Evolutionary conservation across 2,797 vertebrate genomes (phyloP), one percentile per base, ranked within the genome.

Genomic region (Stomatorhinus walkeri): DNA sequence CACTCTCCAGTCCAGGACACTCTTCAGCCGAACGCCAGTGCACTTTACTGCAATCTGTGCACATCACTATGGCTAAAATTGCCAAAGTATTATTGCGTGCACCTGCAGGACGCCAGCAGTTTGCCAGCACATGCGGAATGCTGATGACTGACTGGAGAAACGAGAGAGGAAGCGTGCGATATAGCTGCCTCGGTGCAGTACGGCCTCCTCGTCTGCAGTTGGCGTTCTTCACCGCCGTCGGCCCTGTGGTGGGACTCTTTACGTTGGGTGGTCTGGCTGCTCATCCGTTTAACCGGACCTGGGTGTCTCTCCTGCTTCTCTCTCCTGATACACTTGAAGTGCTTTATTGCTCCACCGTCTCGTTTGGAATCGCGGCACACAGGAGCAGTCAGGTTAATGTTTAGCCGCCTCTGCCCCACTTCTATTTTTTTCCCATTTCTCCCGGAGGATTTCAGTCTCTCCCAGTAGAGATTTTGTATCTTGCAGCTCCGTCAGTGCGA

Each of bases 401-500:
- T 43, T 12, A 4, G 22, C n/a, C 19, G 4, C 9, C n/a, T 24
- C 48, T 14, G n/a, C 81, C 72, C 72, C 2, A 8, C 81, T n/a
- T 8, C 0, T 84, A 1, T 84, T 24, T 84, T 28, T 49, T 51
- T 24, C 19, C n/a, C n/a, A 81, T 6, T 9, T 24, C 22, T 24
- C 8, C 4, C 19, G 0, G 43, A 85, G n/a, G 81, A 85, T 85
- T 51, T 85, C 81, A 24, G 46, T 48, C 81, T 51, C 46, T 51
- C 85, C 85, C 48, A 28, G 46, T 19, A 22, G 81, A 81, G 76
- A 46, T 81, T 85, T 68, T 54, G 79, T 51, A 93, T 94, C 94
- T 95, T 95, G 94, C 95, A 94, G 96, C 94, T 93, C 94, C 95
- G 94, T 96, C 95, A 95, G 95, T 95, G 94, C 93, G 95, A 96